phyloP scores from a whole-genome alignment of 2,113 vertebrate species.

The Istiophorus platypterus region DNA sequence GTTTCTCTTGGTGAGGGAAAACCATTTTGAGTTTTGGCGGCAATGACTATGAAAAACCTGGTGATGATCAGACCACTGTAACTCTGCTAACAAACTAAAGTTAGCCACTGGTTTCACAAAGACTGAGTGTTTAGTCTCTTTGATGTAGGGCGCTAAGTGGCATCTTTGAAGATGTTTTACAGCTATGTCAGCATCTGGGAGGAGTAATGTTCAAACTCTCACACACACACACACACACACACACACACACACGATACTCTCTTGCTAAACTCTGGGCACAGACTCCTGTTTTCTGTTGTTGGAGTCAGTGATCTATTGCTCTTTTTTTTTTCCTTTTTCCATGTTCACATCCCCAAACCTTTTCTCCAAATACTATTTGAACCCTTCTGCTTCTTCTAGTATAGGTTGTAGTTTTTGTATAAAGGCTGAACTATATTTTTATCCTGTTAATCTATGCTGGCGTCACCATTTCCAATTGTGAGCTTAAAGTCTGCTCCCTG shows the following conservation, averaged over 20 bases:
- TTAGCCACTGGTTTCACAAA: slow-evolving; percentile 3
- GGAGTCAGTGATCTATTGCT: slow-evolving; percentile 30
- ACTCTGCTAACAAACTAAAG: not conserved
- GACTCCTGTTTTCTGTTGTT: slow-evolving; percentile 40
- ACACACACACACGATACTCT: slow-evolving; percentile 9
- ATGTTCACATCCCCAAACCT: slow-evolving; percentile 41
- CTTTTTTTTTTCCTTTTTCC: slow-evolving; percentile 29
- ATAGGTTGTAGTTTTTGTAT: slow-evolving; percentile 2
- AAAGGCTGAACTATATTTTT: not conserved
- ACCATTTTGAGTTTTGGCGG: not conserved
- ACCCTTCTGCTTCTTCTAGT: slow-evolving; percentile 2
- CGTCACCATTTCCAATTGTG: slow-evolving; percentile 50
- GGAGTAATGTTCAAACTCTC: slow-evolving; percentile 22
- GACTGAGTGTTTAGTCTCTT: slow-evolving; percentile 44
- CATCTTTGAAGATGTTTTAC: slow-evolving; percentile 71
- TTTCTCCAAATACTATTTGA: slow-evolving; percentile 34
- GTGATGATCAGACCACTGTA: slow-evolving; percentile 1
- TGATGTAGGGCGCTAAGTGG: slow-evolving; percentile 62
- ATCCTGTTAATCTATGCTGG: slow-evolving; percentile 29
- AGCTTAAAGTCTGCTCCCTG: slow-evolving; percentile 45
- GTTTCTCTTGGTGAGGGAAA: slow-evolving; percentile 19
- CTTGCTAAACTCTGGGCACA: slow-evolving; percentile 15
- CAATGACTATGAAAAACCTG: slow-evolving; percentile 17
- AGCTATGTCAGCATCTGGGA: slow-evolving; percentile 55
- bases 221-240: slow-evolving; percentile 3